These are phyloP conservation scores for Papilio dardanus DNA, from an alignment of 1,140 invertebrate species.

Conservation along the genomic window DNA sequence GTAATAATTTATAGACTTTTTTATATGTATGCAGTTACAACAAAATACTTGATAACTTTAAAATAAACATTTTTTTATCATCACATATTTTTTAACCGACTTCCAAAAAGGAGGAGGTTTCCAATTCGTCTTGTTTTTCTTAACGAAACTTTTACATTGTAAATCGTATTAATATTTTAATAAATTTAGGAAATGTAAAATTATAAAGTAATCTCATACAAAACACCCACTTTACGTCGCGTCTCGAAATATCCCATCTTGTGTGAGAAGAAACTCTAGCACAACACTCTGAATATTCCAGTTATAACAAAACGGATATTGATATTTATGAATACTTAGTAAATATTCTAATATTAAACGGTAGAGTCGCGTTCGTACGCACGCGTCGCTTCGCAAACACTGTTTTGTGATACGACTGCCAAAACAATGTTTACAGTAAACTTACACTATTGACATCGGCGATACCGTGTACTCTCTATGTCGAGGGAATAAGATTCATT, in stretches of 20 bases:
- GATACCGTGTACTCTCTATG: slow-evolving; percentile 32
- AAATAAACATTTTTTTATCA: neutral
- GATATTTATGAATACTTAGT: slow-evolving; percentile 1
- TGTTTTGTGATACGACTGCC: slow-evolving; percentile 29
- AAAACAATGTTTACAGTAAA: slow-evolving; percentile 38
- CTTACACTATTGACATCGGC: slow-evolving; percentile 43
- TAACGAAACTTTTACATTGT: neutral
- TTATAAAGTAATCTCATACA: neutral
- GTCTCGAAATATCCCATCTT: neutral
- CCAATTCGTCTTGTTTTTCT: too few relatives aligned
- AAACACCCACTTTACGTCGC: neutral
- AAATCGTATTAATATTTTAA: neutral
- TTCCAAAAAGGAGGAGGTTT: too few relatives aligned
- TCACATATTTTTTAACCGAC: too few relatives aligned
- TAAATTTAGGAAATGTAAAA: neutral
- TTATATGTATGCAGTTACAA: neutral
- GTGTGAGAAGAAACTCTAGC: neutral
- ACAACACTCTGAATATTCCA: slow-evolving; percentile 1
- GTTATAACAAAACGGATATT: neutral
- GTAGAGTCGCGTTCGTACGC: slow-evolving; percentile 9
- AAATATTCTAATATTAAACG: slow-evolving; percentile 26
- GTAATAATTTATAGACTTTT: neutral
- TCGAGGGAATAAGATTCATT: slow-evolving; percentile 35
- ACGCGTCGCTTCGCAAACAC: slow-evolving; percentile 25
- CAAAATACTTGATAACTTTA: neutral